A percentile compares a stretch with the other conserved stretches of the same genome.
Conservation (phyloP, 2,888 invertebrate species). For the Rhaphigaster nebulosa region DNA sequence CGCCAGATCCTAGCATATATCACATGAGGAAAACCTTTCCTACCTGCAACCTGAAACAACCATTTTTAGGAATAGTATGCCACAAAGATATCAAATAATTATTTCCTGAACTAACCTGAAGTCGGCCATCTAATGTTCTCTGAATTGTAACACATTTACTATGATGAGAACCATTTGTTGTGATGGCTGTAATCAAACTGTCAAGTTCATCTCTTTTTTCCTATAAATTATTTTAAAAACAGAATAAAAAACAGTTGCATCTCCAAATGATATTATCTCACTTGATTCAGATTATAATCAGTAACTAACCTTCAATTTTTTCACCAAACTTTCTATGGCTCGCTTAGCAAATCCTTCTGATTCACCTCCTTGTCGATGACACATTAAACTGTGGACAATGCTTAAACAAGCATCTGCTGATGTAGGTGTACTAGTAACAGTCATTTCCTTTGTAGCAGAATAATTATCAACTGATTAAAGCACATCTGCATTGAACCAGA, state of each 20-base stretch:
- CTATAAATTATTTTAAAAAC: conserved; percentile 66
- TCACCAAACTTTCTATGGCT: conserved; percentile 98
- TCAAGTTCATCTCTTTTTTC: conserved; percentile 98
- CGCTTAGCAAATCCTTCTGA: conserved; percentile 98
- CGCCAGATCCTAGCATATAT: conserved; percentile 99
- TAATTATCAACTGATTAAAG: conserved; percentile 49
- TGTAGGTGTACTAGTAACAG: conserved; percentile 86
- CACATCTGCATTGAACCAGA: conserved; percentile 18
- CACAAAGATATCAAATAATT: background rate
- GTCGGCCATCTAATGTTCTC: conserved; percentile 94
- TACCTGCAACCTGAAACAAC: conserved; percentile 86
- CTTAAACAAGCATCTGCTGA: conserved; percentile 98
- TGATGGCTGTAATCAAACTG: conserved; percentile 96
- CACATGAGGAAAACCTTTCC: conserved; percentile 99
- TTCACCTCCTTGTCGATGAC: conserved; percentile 98
- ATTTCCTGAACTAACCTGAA: conserved; percentile 79
- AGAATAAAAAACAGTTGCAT: background rate
- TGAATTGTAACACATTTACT: conserved; percentile 99
- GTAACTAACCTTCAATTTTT: conserved; percentile 85
- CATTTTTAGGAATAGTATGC: background rate
- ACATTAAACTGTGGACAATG: conserved; percentile 99
- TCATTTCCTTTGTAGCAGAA: conserved; percentile 74
- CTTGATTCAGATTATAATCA: background rate
- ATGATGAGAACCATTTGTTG: conserved; percentile 96
- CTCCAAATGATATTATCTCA: background rate